Conservation (phyloP, 2,888 invertebrate species). For the Chironomus tentans region DNA sequence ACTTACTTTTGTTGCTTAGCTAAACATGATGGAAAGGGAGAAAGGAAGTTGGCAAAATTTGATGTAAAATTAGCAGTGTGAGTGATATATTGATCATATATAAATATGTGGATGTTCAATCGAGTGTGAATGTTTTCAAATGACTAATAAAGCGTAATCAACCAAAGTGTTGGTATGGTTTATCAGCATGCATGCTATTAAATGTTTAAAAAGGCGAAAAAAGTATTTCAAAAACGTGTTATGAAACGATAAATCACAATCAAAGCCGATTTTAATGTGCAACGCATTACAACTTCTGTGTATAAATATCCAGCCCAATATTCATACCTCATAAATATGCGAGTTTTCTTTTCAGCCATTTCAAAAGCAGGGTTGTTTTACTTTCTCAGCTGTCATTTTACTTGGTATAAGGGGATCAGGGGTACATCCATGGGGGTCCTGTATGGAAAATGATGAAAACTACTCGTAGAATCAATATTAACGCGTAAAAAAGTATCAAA, state of each 20-base stretch:
- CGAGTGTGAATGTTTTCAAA: background rate
- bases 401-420: too few species aligned
- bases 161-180: background rate
- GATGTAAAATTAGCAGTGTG: too few species aligned
- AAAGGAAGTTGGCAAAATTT: too few species aligned
- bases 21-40: background rate
- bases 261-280: conserved; percentile 20
- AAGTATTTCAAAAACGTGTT: conserved; percentile 19
- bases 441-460: too few species aligned
- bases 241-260: conserved; percentile 24
- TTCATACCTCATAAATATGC: too few species aligned
- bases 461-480: too few species aligned
- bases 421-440: too few species aligned
- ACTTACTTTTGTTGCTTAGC: conserved; percentile 11
- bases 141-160: background rate
- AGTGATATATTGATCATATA: background rate
- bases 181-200: background rate
- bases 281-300: background rate
- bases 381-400: too few species aligned
- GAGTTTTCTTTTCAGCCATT: too few species aligned
- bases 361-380: too few species aligned
- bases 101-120: background rate
- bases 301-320: background rate
- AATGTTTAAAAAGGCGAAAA: background rate
- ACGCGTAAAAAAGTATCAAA: too few species aligned